These are phyloP conservation scores for Callionymus lyra DNA, from an alignment of 2,113 vertebrate genomes.

Conservation along the genomic window DNA sequence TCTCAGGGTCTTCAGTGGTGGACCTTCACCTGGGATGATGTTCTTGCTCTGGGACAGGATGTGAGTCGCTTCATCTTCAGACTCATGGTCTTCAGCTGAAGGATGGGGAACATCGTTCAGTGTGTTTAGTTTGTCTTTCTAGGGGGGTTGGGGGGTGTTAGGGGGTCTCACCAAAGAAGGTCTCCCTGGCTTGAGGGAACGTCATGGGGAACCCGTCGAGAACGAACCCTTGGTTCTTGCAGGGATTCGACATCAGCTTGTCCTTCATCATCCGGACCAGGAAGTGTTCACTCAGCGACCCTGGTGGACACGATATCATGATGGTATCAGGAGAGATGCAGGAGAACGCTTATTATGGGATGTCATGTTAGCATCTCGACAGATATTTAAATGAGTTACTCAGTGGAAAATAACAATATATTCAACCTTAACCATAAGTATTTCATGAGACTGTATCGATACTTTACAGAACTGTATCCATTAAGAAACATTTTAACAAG, in stretches of 20 bases:
- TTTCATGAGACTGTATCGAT: too few species aligned
- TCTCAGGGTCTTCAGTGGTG: too few species aligned
- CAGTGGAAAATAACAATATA: too few species aligned
- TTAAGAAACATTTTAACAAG: too few species aligned
- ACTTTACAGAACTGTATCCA: too few species aligned
- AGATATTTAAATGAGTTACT: too few species aligned
- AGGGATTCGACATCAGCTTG: constrained; percentile 79
- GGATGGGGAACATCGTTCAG: constrained; percentile 2
- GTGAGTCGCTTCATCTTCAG: constrained; percentile 50
- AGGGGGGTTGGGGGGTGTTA: not conserved
- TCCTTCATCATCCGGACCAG: constrained; percentile 72
- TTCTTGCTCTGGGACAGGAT: constrained; percentile 47
- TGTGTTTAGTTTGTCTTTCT: not conserved
- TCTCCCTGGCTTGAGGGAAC: constrained; percentile 74
- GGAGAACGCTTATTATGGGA: too few species aligned
- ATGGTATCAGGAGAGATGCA: too few species aligned
- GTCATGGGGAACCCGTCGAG: constrained; percentile 83
- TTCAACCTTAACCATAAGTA: too few species aligned
- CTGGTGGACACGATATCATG: constrained; percentile 60
- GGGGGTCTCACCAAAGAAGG: constrained; percentile 73
- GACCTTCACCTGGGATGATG: constrained; percentile 72
- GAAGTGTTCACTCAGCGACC: constrained; percentile 69
- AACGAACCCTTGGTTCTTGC: constrained; percentile 87
- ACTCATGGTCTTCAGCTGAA: constrained; percentile 65
- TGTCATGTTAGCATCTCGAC: too few species aligned